Base-by-base conservation (phyloP, 2,888 invertebrate genomes). In the Acronicta alni region DNA sequence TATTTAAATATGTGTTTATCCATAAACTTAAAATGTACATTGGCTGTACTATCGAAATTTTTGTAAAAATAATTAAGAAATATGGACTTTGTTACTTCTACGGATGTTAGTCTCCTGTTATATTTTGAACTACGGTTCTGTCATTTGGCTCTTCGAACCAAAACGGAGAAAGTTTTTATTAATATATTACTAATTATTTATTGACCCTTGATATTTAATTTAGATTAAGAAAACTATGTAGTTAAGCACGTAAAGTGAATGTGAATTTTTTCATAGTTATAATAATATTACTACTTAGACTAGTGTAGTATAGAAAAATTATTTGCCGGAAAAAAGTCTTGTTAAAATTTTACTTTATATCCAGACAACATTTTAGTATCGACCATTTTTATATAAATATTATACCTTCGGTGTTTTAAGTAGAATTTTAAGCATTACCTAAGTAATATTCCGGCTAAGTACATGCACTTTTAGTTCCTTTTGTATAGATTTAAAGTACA, bases 161-260 rank as follows among this genome's bases (percentile, higher is more conserved):
- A 73, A 75, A 52, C 7, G 73, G 72, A 84, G 77, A 83, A 80
- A 81, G 83, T 72, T 84, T 59, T 86, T 84, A 87, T 85, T 93
- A 93, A 92, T 92, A 92, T 92, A 92, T 92, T 90, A 86, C 88
- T 91, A 93, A 91, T 93, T 93, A 93, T 93, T 93, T 92, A 93
- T 93, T 93, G 82, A 90, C 84, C 83, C 82, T 82, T 81, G 79
- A 85, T 91, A 90, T 90, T 91, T 91, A 89, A 89, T 82, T 77
- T 87, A 85, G 72, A 61, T 58, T 73, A 72, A 73, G 60, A 39
- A 85, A 87, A 86, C 80, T 53, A 73, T 80, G 74, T 76, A 68
- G 84, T 82, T 80, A 58, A 72, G 63, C 64, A 85, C 80, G 70
- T 87, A 83, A 80, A 83, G 16, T 72, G 32, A 68, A 63, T 88